Evolutionary conservation across 2,113 vertebrate species (phyloP), one percentile per base, ranked within the genome.

Genomic region (Otocyon megalotis): DNA sequence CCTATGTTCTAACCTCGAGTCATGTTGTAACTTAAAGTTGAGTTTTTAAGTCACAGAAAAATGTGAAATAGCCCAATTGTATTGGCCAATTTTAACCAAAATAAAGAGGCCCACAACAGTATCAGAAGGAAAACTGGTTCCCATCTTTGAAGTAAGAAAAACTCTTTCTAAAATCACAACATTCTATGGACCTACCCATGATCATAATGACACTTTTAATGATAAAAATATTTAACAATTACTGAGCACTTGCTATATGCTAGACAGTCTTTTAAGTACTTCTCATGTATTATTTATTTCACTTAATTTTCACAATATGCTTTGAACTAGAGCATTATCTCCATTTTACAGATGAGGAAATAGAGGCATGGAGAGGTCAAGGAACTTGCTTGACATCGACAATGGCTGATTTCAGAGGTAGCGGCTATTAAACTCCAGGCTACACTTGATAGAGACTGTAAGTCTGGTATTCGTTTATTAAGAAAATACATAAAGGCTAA

Each of bases 401-500:
- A 72, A 2, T 54, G 71, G 37, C 19, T 37, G 37, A 95, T 62
- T 80, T 90, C n/a, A 86, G 30, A 94, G 69, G 56, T 22, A 92
- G 53, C 53, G 4, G 17, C 60, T 86, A 76, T 10, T 53, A 79
- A 53, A 11, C 0, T 5, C 8, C 50, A 88, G n/a, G 35, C 50
- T 83, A 85, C 5, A 22, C 37, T 43, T 71, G 72, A 90, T 5
- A 35, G 3, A 30, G 12, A 20, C 43, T 88, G 14, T 58, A 62
- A 19, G 60, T 74, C n/a, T 76, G 62, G 28, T 80, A 76, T 60
- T 56, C 48, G 28, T 37, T 90, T 79, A 85, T 81, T 71, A 81
- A 79, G 35, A 97, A 85, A 90, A 22, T 48, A 82, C 17, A 60
- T 72, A 87, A 92, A 95, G 26, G 72, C 50, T 76, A 92, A 90